Base-by-base conservation (phyloP, 2,797 vertebrate genomes). In the Triplophysa bombifrons region DNA sequence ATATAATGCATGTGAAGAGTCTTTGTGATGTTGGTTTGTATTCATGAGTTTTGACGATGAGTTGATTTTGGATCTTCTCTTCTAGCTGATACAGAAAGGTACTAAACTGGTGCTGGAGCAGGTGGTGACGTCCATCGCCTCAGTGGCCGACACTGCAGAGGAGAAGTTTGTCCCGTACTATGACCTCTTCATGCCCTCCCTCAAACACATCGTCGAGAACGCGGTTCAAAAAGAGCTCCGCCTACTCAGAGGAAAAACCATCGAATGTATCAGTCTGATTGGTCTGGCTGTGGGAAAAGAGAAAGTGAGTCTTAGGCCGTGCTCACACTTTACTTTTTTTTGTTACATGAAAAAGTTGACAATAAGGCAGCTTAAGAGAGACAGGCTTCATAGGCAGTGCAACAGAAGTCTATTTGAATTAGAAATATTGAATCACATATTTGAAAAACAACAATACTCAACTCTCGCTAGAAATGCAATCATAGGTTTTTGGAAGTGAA, bases 101-200 rank as follows among this genome's bases (percentile, higher is more conserved):
- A 99, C 96, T 83, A 99, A 99, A 75, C 93, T 99, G 87, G 98
- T 99, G 65, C 91, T 99, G 92, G 98, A 99, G 90, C 98, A 99
- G 92, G 97, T 99, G 84, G 98, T 99, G 92, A 99, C 98, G 0
- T 99, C 98, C 83, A 99, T 99, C 75, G 98, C 98, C 1, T 99
- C 98, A 0, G 98, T 99, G 87, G 98, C 98, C 0, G 98, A 99
- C 92, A 99, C 98, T 0, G 98, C 97, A 0, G 98, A 99, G 90
- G 98, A 99, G 87, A 98, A 96, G 84, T 99, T 99, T 85, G 98
- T 99, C 88, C 98, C 97, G 0, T 99, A 98, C 84, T 99, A 99
- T 74, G 96, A 99, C 85, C 91, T 96, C 78, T 99, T 99, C 92
- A 99, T 99, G 96, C 95, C 98, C 0, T 98, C 96, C 5, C 94